Percentiles rank a stretch among this genome's conserved stretches.
Evolutionary conservation across 1,140 invertebrate species (phyloP).

Genomic region (Panagrolaimus sp.): DNA sequence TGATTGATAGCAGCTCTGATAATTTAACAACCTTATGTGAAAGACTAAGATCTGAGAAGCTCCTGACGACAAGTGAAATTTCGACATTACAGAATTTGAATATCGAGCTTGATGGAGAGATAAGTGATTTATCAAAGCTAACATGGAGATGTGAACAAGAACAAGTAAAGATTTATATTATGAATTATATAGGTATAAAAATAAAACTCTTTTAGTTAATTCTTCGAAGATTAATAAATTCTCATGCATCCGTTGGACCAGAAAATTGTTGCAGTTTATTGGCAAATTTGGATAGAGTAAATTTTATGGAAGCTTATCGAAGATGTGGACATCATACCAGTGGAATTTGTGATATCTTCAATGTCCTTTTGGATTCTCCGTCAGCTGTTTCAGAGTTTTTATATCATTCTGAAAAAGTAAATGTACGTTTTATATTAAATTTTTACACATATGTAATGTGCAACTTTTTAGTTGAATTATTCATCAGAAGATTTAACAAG

Average conservation of each 20-base stretch:
- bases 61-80: constrained; percentile 44
- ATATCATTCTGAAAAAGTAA: constrained; percentile 71
- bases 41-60: constrained; percentile 41
- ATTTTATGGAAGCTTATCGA: constrained; percentile 82
- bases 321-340: constrained; percentile 68
- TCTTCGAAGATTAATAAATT: constrained; percentile 73
- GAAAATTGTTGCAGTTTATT: constrained; percentile 72
- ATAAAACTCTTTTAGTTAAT: constrained; percentile 63
- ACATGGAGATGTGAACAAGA: constrained; percentile 43
- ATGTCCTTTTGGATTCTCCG: constrained; percentile 35
- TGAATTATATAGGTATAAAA: background rate
- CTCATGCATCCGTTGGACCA: constrained; percentile 70
- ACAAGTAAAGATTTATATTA: constrained; percentile 24
- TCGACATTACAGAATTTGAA: constrained; percentile 36
- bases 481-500: constrained; percentile 67
- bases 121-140: constrained; percentile 31
- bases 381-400: constrained; percentile 51
- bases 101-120: constrained; percentile 28
- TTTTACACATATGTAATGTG: constrained; percentile 19
- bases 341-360: constrained; percentile 40
- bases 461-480: constrained; percentile 26
- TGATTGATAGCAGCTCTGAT: constrained; percentile 17
- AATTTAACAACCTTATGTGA: constrained; percentile 41
- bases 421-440: constrained; percentile 54
- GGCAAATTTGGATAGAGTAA: constrained; percentile 71